Base-by-base conservation (phyloP, 92 coral and sea anemone species). In the Zoanthus gigantus region DNA sequence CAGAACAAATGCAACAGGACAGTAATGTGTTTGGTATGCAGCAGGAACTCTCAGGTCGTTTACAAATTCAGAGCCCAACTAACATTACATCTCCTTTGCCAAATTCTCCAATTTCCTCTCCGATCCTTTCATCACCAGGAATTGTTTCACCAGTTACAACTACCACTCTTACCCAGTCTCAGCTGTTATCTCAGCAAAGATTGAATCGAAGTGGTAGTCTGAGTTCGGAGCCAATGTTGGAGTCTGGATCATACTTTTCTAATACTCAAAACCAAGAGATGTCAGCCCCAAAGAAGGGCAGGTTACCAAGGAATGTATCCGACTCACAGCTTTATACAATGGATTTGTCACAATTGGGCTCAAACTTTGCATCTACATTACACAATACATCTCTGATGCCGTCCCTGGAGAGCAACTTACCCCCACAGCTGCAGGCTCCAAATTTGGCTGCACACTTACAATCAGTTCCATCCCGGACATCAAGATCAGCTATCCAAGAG, bases 391-490 rank as follows among this genome's bases (percentile, higher is more conserved):
- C 78, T 69, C 79, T 95, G 7, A 84, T 89, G 78, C 92, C 94
- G 0, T 93, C 97, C 13, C 80, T 90, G 57, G 97, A 95, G 61
- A 90, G 91, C 57, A 84, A 90, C 57, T 72, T 97, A 53, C 98
- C 99, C 5, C 91, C 98, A n/a, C 97, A 97, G 88, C 90, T 95
- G 53, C 98, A 97, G 83, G 98, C 98, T 17, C 99, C 99, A 5
- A 95, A 97, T 83, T 92, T 97, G 17, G 99, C 92, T 54, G 99
- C 99, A 14, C 98, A 97, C 78, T 85, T 97, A 66, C 96, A 97
- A 90, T 90, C 96, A 88, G 89, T 91, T 71, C 92, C 83, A 79
- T 72, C 86, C 0, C 86, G 92, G 7, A 92, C 80, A 71, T 54
- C 95, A 30, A 94, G 95, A 10, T 82, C 97, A 9, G 91, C 91